Base-by-base conservation (phyloP, 2,113 vertebrate genomes). In the Toxostoma redivivum region DNA sequence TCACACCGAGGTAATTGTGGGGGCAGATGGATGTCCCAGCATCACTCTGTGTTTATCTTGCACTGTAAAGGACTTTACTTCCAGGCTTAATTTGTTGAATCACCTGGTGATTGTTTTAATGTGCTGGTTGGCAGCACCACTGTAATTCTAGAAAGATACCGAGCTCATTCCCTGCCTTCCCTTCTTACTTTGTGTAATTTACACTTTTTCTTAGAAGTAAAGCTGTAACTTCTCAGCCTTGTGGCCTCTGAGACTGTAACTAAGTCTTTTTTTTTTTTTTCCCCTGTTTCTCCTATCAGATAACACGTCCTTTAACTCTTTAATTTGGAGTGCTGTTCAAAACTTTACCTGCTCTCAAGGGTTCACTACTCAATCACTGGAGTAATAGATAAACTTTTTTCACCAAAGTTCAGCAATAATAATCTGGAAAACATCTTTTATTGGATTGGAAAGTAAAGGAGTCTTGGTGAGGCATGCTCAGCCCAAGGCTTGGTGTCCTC, bases 1-100 rank as follows among this genome's bases (percentile, higher is more conserved):
- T 61, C 70, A 57, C 61, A 33, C 48, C 19, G 4, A 97, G 97
- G 98, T 98, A 97, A 96, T 31, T 51, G 11, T 28, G n/a, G 38
- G 33, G 22, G 7, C 42, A 28, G 28, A 11, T 7, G 58, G 47
- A 19, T n/a, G 10, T 70, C 14, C 28, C 31, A 65, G 35, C 61
- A 35, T 78, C 37, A 7, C 51, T 8, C 61, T 81, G 24, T 48
- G 73, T 54, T 51, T 35, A 4, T 11, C n/a, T 92, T 40, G 16
- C 40, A 28, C 1, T 42, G 27, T 30, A 15, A 65, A 81, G 58
- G 50, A 5, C 10, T 71, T n/a, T 6, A 45, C 19, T 56, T 72
- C 40, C 28, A 44, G 78, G 7, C 8, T 30, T 18, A 12, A 47
- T 54, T 81, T 42, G 27, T 15, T 79, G 24, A 64, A 37, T 81